These are phyloP conservation scores for Anisognathus igniventris DNA, from an alignment of 2,797 vertebrate species.

Conservation along the genomic window DNA sequence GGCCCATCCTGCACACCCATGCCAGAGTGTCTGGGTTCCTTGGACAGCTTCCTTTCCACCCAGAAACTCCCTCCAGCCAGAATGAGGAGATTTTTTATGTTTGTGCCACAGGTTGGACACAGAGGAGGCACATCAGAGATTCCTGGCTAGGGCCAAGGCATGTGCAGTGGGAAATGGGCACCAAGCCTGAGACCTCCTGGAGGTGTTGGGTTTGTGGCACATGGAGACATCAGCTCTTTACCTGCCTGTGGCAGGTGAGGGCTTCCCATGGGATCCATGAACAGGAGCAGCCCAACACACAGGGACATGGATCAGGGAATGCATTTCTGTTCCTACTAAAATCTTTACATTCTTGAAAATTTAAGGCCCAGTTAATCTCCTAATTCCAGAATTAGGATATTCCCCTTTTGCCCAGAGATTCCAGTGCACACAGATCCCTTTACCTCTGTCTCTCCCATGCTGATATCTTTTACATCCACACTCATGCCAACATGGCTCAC, in stretches of 20 bases:
- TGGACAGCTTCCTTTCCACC: background rate
- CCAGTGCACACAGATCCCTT: background rate
- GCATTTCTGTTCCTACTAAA: background rate
- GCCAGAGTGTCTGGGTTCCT: background rate
- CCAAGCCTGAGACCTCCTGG: background rate
- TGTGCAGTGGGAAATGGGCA: background rate
- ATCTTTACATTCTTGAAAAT: background rate
- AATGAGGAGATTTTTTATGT: background rate
- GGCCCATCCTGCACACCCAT: background rate
- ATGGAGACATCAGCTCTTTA: accelerated
- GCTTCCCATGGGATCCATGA: background rate
- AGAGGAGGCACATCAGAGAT: background rate
- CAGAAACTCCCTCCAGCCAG: background rate
- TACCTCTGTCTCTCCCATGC: background rate
- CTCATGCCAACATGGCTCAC: accelerated
- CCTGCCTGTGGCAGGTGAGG: accelerated
- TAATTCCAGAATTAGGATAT: background rate
- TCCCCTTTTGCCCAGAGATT: background rate
- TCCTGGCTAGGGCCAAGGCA: background rate
- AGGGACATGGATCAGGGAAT: accelerated
- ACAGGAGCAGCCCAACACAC: accelerated
- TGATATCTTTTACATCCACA: background rate
- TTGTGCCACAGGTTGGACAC: background rate
- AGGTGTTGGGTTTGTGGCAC: accelerated
- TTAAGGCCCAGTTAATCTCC: background rate